Conservation (phyloP, 2,888 invertebrate species). For the Alcis repandata region DNA sequence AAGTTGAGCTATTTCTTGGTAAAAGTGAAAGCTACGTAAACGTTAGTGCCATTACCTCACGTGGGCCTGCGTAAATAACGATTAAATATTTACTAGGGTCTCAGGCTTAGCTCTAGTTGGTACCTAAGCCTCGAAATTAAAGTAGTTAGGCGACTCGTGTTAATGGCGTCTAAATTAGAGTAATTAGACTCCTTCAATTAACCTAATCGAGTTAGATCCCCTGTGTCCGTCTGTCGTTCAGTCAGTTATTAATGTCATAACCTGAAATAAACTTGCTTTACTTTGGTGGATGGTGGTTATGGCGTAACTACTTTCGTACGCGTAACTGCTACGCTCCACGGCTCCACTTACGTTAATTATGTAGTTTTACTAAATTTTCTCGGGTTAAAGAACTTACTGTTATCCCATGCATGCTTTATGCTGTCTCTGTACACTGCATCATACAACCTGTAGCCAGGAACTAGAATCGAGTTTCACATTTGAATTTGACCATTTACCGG, state of each 20-base stretch:
- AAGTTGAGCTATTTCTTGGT: conserved; percentile 28
- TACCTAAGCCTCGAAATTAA: conserved; percentile 14
- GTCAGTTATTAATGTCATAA: background rate
- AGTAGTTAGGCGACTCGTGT: conserved; percentile 14
- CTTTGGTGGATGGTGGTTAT: too few species aligned
- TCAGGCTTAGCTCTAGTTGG: conserved; percentile 8
- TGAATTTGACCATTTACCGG: conserved; percentile 26
- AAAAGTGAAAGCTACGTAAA: conserved; percentile 36
- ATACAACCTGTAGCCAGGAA: background rate
- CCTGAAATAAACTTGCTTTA: background rate
- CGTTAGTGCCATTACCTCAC: conserved; percentile 29
- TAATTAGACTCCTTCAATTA: conserved; percentile 40
- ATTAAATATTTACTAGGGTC: conserved; percentile 17
- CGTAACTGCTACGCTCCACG: too few species aligned
- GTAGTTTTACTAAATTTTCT: too few species aligned
- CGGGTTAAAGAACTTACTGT: background rate
- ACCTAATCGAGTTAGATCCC: conserved; percentile 41
- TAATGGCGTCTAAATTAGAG: conserved; percentile 13
- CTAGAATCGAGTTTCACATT: conserved; percentile 24
- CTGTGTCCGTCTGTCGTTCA: conserved; percentile 14
- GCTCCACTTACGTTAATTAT: too few species aligned
- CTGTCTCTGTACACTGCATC: background rate
- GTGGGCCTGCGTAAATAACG: conserved; percentile 3
- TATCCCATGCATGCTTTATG: background rate
- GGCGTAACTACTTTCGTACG: too few species aligned